These are phyloP conservation scores for Protaetia brevitarsis DNA, from an alignment of 1,140 invertebrate species.

Conservation along the genomic window DNA sequence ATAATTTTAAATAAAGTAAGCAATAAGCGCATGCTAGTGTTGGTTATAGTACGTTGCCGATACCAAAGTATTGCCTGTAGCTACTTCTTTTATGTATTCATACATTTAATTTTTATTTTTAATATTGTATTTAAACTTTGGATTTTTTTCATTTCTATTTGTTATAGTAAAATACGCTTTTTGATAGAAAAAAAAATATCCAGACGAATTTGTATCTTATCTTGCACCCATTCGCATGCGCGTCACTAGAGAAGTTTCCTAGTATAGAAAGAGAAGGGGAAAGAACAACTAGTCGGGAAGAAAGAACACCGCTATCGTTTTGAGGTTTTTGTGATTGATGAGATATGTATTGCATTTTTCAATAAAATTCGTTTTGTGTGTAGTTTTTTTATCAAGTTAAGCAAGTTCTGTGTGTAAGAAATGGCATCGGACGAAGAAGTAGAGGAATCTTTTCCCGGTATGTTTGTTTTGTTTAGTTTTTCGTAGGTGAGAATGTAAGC, in stretches of 20 bases:
- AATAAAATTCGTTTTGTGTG: background rate
- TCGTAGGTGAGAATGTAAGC: constrained; percentile 33
- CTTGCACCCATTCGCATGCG: background rate
- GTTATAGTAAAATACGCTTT: no score
- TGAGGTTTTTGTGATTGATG: constrained; percentile 4
- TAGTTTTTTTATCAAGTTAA: background rate
- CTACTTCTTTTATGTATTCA: no score
- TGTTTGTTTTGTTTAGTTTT: constrained; percentile 48
- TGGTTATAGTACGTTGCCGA: no score
- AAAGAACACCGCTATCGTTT: constrained; percentile 24
- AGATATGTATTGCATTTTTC: constrained; percentile 10
- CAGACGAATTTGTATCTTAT: background rate
- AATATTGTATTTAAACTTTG: no score
- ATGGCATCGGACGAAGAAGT: constrained; percentile 78
- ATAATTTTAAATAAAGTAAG: no score
- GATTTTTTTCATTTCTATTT: no score
- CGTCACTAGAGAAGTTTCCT: constrained; percentile 1
- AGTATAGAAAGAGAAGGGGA: background rate
- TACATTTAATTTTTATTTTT: no score
- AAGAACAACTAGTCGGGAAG: constrained; percentile 25
- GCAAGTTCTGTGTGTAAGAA: background rate
- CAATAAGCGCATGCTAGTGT: no score
- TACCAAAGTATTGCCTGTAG: no score
- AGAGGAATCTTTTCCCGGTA: constrained; percentile 74
- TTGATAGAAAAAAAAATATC: no score